Percentiles rank a stretch among this genome's conserved stretches.
phyloP scores from a whole-genome alignment of 2,113 vertebrate genomes.

The Syngnathus typhle region DNA sequence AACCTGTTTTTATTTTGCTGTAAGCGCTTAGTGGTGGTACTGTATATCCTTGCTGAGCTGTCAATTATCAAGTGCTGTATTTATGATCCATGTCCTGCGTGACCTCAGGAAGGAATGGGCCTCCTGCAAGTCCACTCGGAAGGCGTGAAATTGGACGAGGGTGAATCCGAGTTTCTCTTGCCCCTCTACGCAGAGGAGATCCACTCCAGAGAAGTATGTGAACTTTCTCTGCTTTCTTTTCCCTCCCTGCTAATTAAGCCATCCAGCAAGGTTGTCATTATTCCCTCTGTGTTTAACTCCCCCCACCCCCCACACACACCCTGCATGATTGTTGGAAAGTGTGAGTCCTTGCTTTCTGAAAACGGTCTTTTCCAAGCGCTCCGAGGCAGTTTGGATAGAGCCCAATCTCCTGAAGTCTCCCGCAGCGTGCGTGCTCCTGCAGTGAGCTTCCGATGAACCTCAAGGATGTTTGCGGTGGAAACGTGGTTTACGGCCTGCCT shows the following conservation, averaged over 20 bases:
- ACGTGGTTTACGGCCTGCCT: constrained; percentile 51
- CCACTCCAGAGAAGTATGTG: constrained; percentile 85
- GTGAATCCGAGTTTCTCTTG: constrained; percentile 91
- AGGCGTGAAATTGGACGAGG: constrained; percentile 88
- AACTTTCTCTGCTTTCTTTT: constrained; percentile 12
- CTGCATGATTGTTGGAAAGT: constrained; percentile 6
- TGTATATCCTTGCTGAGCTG: too few relatives aligned
- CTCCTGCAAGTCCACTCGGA: constrained; percentile 79
- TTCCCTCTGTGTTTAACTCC: constrained; percentile 26
- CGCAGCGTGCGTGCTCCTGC: constrained; percentile 33
- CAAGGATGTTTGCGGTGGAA: constrained; percentile 57
- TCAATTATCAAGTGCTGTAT: too few relatives aligned
- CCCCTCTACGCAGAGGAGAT: constrained; percentile 92
- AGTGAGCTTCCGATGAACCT: constrained; percentile 57
- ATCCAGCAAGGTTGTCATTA: constrained; percentile 9
- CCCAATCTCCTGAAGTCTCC: constrained; percentile 8
- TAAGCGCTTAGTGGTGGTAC: too few relatives aligned
- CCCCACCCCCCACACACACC: not conserved
- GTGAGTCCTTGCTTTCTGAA: constrained; percentile 3
- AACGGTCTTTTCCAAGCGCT: constrained; percentile 9
- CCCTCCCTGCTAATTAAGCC: constrained; percentile 9
- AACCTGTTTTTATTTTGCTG: too few relatives aligned
- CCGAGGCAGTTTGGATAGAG: constrained; percentile 25
- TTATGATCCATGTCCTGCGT: not conserved
- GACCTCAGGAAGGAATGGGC: constrained; percentile 88